phyloP scores from a whole-genome alignment of 2,113 vertebrate genomes.

The Neodontobutis hainanensis region DNA sequence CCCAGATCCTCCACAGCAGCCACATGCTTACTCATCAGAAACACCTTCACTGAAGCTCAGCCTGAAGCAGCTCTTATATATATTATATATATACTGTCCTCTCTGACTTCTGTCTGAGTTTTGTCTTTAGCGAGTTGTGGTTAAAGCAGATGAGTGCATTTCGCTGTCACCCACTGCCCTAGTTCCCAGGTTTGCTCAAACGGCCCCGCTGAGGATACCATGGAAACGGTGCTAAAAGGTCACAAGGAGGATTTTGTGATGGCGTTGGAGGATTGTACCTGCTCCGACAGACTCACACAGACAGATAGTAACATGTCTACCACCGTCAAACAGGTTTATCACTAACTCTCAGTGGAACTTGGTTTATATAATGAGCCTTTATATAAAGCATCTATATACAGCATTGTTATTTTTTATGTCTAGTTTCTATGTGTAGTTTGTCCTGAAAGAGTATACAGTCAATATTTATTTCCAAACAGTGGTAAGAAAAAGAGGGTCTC shows the following conservation, averaged over 20 bases:
- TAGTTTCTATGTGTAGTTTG: too few relatives aligned
- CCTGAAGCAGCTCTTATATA: neutral
- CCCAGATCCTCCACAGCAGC: constrained; percentile 2
- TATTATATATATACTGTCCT: neutral
- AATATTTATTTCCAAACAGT: too few relatives aligned
- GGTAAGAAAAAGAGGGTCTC: too few relatives aligned
- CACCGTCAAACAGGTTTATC: constrained; percentile 22
- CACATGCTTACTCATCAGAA: constrained; percentile 14
- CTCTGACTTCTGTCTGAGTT: constrained; percentile 23
- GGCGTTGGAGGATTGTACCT: constrained; percentile 33
- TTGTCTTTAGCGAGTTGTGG: constrained; percentile 17
- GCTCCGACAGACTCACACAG: constrained; percentile 30
- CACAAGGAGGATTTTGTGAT: constrained; percentile 12
- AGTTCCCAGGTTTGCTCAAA: neutral
- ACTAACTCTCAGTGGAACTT: neutral
- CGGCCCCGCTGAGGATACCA: constrained; percentile 18
- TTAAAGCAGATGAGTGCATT: constrained; percentile 24
- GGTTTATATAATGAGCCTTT: too few relatives aligned
- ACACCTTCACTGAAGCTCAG: constrained; percentile 8
- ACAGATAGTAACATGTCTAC: constrained; percentile 3
- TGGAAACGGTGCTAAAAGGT: constrained; percentile 38
- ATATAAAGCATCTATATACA: too few relatives aligned
- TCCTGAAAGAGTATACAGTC: too few relatives aligned
- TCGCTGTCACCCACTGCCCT: constrained; percentile 20
- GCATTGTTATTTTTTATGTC: too few relatives aligned